Evolutionary conservation across 1,140 invertebrate genomes (phyloP).

Genomic region (Danaus plexippus): DNA sequence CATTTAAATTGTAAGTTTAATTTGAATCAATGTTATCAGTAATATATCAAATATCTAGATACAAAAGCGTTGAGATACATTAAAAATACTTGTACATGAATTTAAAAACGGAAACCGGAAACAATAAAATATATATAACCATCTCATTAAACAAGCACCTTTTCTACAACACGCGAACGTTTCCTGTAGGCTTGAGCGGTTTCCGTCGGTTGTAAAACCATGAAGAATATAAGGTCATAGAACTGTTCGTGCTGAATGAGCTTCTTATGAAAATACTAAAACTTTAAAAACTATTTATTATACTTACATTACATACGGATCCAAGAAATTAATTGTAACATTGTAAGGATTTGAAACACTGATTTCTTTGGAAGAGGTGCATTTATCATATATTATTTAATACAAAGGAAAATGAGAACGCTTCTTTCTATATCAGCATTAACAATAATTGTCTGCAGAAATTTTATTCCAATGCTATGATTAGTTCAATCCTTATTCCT

Average conservation of each 20-base stretch:
- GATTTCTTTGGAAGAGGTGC: no score
- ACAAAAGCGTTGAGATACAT: no score
- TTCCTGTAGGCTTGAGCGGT: slow-evolving; percentile 61
- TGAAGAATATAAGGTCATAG: slow-evolving; percentile 32
- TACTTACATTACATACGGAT: neutral
- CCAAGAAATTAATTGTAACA: no score
- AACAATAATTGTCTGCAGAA: no score
- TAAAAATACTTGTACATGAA: neutral
- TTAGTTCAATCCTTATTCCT: no score
- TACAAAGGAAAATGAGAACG: no score
- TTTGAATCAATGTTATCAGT: neutral
- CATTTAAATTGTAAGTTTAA: slow-evolving; percentile 3
- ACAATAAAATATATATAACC: neutral
- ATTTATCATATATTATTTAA: no score
- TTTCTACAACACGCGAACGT: slow-evolving; percentile 50
- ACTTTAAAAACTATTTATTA: slow-evolving; percentile 3
- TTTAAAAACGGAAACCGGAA: slow-evolving; percentile 3
- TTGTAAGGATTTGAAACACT: no score
- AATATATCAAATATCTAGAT: neutral
- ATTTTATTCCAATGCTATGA: no score
- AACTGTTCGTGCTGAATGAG: slow-evolving; percentile 27
- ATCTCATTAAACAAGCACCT: slow-evolving; percentile 20
- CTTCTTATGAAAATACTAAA: neutral
- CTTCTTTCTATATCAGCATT: no score
- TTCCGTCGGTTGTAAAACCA: slow-evolving; percentile 61